Base-by-base conservation (phyloP, 2,888 invertebrate genomes). In the Rotaria macrura region DNA sequence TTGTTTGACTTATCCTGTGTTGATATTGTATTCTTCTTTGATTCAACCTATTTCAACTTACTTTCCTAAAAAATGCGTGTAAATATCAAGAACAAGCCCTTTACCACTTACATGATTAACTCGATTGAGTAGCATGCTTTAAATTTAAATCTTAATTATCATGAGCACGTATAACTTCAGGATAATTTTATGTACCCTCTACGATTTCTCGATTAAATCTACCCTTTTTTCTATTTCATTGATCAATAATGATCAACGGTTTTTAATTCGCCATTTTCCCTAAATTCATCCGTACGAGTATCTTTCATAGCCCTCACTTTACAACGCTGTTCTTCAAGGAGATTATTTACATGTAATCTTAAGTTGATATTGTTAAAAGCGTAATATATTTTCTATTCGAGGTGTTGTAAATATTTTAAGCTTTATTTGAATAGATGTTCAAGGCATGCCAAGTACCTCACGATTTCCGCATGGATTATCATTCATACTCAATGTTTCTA, bases 81-180 rank as follows among this genome's bases (percentile, higher is more conserved):
- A 43, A 79, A 79, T 79, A 79, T 79, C 79, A 43, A 79, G 14
- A 25, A 79, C n/a, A n/a, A 79, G 43, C 7, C 79, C 79, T 79
- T 43, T 40, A 23, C 43, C 43, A 79, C 43, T 43, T 25, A n/a
- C 12, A 43, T 79, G 40, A 43, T 79, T 43, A 1, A 79, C 43
- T 43, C 43, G 40, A 12, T 25, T 25, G n/a, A 79, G n/a, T 43
- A 10, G 43, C 43, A 79, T 79, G 12, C 25, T 43, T 43, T 43
- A 79, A 43, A 79, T n/a, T 12, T 4, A n/a, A 20, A 79, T 79
- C 43, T 43, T 79, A 79, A 43, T n/a, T 79, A 12, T 79, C 4
- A 79, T 79, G 14, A 14, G 43, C 79, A 43, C 10, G 2, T n/a
- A 79, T 25, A 5, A 12, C 43, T 79, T 79, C 79, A 20, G 79